Evolutionary conservation across 2,113 vertebrate species (phyloP).

Genomic region (Taurulus bubalis): DNA sequence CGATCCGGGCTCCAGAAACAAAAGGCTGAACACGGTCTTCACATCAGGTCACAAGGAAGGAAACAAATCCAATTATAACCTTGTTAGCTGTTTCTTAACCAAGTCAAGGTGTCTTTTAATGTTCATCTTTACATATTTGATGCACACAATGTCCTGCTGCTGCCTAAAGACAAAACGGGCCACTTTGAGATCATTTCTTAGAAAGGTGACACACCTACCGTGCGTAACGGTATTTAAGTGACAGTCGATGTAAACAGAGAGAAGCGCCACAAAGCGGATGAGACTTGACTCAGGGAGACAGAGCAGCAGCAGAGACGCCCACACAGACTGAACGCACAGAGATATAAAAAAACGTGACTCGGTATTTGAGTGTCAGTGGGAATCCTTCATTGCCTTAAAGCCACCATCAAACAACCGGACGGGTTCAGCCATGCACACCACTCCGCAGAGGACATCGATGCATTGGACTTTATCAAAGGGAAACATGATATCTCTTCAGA

Average conservation of each 20-base stretch:
- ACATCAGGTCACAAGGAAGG: too few relatives aligned
- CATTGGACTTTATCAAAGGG: conserved; percentile 12
- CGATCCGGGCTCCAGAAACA: conserved; percentile 12
- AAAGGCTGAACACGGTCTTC: not conserved
- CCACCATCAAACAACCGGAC: not conserved
- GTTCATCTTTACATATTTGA: not conserved
- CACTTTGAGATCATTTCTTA: not conserved
- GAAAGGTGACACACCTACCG: conserved; percentile 6
- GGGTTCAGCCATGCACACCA: not conserved
- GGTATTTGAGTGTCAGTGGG: conserved; percentile 18
- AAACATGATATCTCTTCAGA: conserved; percentile 11
- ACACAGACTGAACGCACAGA: conserved; percentile 9
- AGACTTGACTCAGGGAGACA: conserved; percentile 16
- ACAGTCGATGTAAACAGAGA: conserved; percentile 2
- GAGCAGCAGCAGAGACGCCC: conserved; percentile 59
- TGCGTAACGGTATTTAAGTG: not conserved
- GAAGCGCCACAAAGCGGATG: not conserved
- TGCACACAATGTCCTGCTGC: not conserved
- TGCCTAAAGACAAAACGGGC: not conserved
- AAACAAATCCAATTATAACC: not conserved
- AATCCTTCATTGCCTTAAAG: not conserved
- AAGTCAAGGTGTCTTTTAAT: not conserved
- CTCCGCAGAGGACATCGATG: not conserved
- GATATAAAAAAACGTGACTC: conserved; percentile 50
- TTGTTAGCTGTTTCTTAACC: not conserved